Percentiles rank a stretch among this genome's conserved stretches.
Conservation (phyloP, 1,140 invertebrate species). For the Rhyacophila brunnea region DNA sequence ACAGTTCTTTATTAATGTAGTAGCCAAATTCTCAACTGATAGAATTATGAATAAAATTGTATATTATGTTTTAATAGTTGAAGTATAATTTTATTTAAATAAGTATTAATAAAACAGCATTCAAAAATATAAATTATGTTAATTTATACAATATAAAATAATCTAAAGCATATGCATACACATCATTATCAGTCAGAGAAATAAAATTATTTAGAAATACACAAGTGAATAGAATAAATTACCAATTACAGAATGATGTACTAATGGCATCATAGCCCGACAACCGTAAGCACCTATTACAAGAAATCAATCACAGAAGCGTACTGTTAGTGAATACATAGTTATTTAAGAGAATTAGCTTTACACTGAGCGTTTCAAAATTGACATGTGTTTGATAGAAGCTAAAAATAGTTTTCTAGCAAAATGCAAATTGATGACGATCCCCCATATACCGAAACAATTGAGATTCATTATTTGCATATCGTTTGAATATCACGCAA, state of each 20-base stretch:
- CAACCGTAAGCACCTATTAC: slow-evolving; percentile 24
- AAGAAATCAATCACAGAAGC: slow-evolving; percentile 24
- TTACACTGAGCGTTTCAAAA: slow-evolving; percentile 1
- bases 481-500: too few species aligned
- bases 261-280: too few species aligned
- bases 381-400: slow-evolving; percentile 17
- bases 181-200: not conserved
- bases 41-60: too few species aligned
- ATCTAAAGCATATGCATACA: not conserved
- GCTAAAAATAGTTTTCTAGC: too few species aligned
- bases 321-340: slow-evolving; percentile 4
- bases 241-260: not conserved
- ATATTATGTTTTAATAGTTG: too few species aligned
- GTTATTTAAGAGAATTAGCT: not conserved
- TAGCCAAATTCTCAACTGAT: too few species aligned
- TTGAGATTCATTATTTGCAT: too few species aligned
- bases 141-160: not conserved
- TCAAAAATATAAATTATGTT: not conserved
- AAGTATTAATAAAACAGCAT: too few species aligned
- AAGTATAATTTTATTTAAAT: too few species aligned
- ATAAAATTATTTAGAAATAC: not conserved
- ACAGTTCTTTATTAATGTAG: too few species aligned
- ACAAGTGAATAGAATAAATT: not conserved
- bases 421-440: too few species aligned
- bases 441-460: too few species aligned